Conservation (phyloP, 2,888 invertebrate genomes). For the Leistus spinibarbis region DNA sequence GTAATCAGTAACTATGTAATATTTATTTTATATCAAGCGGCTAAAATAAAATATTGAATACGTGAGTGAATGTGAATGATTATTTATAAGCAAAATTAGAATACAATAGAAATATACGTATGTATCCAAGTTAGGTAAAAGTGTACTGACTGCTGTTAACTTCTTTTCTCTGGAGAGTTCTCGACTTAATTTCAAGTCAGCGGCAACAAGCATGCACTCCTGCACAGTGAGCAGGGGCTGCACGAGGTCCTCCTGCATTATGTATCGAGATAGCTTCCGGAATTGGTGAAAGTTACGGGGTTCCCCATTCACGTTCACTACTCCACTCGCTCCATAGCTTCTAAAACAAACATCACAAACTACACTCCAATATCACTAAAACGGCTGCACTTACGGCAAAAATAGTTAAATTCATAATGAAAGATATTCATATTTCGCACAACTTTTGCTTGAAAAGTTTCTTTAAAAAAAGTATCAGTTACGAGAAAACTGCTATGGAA, state of each 20-base stretch:
- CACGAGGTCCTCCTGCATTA: slow-evolving; percentile 91
- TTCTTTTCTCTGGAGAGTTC: slow-evolving; percentile 68
- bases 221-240: slow-evolving; percentile 86
- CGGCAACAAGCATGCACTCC: slow-evolving; percentile 88
- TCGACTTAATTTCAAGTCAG: slow-evolving; percentile 84
- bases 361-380: too few species aligned
- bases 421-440: too few species aligned
- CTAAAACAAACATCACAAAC: slow-evolving; percentile 63
- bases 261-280: slow-evolving; percentile 89
- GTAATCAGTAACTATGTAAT: too few species aligned
- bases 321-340: slow-evolving; percentile 71
- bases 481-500: too few species aligned
- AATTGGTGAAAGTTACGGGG: slow-evolving; percentile 78
- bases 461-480: too few species aligned
- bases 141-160: slow-evolving; percentile 68
- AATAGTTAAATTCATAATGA: too few species aligned
- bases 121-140: not conserved
- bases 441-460: too few species aligned
- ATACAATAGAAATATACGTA: not conserved
- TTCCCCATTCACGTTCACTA: slow-evolving; percentile 78
- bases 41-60: not conserved
- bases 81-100: not conserved
- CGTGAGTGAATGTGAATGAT: not conserved
- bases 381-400: too few species aligned
- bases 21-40: too few species aligned